A percentile compares a stretch with the other conserved stretches of the same genome.
Conservation (phyloP, 92 coral and sea anemone genomes). For the Diadumene lineata region DNA sequence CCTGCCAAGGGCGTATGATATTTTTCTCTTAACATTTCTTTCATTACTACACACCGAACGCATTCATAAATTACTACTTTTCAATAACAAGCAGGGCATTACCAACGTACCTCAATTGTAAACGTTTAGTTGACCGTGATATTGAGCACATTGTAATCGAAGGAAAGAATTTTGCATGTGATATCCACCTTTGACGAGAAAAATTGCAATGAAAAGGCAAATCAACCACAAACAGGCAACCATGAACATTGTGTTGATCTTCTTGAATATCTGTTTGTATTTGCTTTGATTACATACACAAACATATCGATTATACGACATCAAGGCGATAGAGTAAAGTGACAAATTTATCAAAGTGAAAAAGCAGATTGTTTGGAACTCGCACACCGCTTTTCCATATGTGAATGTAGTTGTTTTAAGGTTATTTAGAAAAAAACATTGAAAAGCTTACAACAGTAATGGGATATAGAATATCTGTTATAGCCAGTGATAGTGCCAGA, state of each 20-base stretch:
- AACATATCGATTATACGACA: conserved; percentile 24
- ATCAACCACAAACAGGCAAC: conserved; percentile 4
- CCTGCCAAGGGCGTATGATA: too few species aligned
- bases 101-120: neutral
- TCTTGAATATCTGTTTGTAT: conserved; percentile 21
- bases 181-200: neutral
- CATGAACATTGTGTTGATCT: neutral
- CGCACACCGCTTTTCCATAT: conserved; percentile 4
- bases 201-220: neutral
- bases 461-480: conserved; percentile 20
- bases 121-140: neutral
- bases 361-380: conserved; percentile 14
- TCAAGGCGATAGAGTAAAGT: conserved; percentile 3
- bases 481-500: conserved; percentile 23
- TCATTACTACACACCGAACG: too few species aligned
- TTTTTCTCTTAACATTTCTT: too few species aligned
- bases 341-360: conserved; percentile 3
- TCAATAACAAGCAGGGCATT: neutral
- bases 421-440: neutral
- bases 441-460: conserved; percentile 13
- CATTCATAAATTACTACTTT: too few species aligned
- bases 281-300: conserved; percentile 23
- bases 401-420: neutral
- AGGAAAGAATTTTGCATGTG: neutral
- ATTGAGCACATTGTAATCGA: neutral